Base-by-base conservation (phyloP, 2,888 invertebrate genomes). In the Dynastes maya region DNA sequence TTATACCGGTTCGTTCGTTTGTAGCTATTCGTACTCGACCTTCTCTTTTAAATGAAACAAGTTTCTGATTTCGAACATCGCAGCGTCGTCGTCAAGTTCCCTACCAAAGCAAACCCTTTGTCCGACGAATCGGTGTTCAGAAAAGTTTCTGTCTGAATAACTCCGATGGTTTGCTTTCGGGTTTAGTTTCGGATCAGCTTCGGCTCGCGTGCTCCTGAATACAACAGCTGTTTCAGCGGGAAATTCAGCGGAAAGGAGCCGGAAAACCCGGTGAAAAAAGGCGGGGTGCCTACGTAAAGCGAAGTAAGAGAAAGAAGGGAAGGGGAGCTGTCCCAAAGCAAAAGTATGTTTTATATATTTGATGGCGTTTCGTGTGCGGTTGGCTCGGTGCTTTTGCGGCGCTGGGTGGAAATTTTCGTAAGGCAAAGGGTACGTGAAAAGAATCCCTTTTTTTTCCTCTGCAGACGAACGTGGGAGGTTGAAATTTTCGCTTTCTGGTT, bases 151-250 rank as follows among this genome's bases (percentile, higher is more conserved):
- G n/a, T 55, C 55, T 55, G 55, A 55, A n/a, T 55, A 55, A 55
- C 55, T 55, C n/a, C 55, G 55, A 55, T 55, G 55, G 55, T 55
- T 55, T 16, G 55, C 55, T 55, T 16, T 55, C 55, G 16, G 13
- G 55, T n/a, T 55, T 55, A 55, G n/a, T 55, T 55, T 55, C 55
- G 55, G 55, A 55, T 55, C 55, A 16, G 11, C 45, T 45, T 55
- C 55, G n/a, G 55, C 55, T 0, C 55, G 55, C 3, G 16, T 6
- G 16, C 5, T 16, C 16, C 16, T 55, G 55, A 55, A 55, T 55
- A 55, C 55, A 55, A 16, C 55, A 55, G 55, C 55, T 55, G 55
- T 16, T 55, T 55, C 55, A 55, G 55, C 55, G 55, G 55, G 55
- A 55, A 51, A 55, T 55, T 55, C 55, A 1, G 16, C 16, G 16